Base-by-base conservation (phyloP, 35 echinoderm and acorn worm species). In the Hemicentrotus pulcherrimus region DNA sequence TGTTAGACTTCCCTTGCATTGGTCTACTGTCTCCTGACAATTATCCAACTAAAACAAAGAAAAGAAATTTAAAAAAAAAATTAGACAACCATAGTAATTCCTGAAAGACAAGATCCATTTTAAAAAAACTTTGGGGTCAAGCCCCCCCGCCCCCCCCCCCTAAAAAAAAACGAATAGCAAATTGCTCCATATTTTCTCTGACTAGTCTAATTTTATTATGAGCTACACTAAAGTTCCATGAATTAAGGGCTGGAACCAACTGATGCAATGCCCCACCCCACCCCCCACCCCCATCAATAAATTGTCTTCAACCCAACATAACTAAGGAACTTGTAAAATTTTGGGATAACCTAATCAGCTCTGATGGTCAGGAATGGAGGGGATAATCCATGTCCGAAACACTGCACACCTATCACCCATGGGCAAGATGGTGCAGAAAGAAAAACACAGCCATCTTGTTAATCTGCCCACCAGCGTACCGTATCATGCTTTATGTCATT, bases 21-120 rank as follows among this genome's bases (percentile, higher is more conserved):
- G 45, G 35, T 97, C 96, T 28, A 97, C 96, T 86, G 86, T 94
- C 86, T 97, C 92, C 85, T 97, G 96, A 88, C 95, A 96, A 32
- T 9, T 32, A 61, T 97, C 96, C 32, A 95, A 85, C 96, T 97
- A 48, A 94, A 97, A 86, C 5, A 48, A 95, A 11, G 3, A 90
- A 95, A 3, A 52, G 28, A 91, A 71, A 14, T n/a, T n/a, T n/a
- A 35, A 89, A 33, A 89, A 90, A 90, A 90, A 0, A 47, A 78
- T 78, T 28, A 22, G n/a, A 78, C 22, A 78, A 78, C 65, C 24
- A 78, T 7, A 4, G 0, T 22, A 59, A 11, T 59, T 14, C 11
- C 11, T 59, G 12, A 16, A 59, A 59, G 6, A 59, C 16, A 13
- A 59, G 52, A 59, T 10, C 52, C 4, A 8, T 78, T 4, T n/a